Base-by-base conservation (phyloP, 2,797 vertebrate species). In the Enteromius radiatus region DNA sequence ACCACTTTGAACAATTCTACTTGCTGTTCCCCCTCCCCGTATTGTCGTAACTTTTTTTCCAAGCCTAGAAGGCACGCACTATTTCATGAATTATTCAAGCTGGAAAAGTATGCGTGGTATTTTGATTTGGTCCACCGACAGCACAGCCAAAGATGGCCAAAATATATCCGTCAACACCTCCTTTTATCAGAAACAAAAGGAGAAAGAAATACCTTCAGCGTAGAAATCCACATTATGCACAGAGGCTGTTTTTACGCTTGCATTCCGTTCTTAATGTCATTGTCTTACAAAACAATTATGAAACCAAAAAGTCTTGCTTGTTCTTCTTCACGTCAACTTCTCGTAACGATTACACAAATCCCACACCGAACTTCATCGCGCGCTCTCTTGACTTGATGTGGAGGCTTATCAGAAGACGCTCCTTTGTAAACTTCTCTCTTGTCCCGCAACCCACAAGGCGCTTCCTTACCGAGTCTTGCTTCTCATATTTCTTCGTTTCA, bases 21-120 rank as follows among this genome's bases (percentile, higher is more conserved):
- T 83, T 83, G 68, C 88, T 49, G 86, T 69, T 84, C 85, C 90
- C 52, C 91, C 78, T 89, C 84, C 90, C 88, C 82, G 90, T 88
- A 84, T 86, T 84, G 77, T 75, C 74, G 59, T 75, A 88, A 90
- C 84, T 89, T 91, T 90, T 90, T 82, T 87, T 83, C 82, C 79
- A 84, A 71, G 76, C 70, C 81, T 87, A 5, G 89, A 89, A 81
- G 89, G 78, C 86, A 84, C 82, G 68, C 85, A 87, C 88, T 86
- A 71, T 86, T 87, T 89, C 88, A 91, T 91, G 87, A 91, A 91
- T 91, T 90, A 91, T 89, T 90, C 87, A 89, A 84, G 76, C 86
- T 74, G 84, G 71, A 83, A 88, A 88, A 88, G 80, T 86, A 86
- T 84, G 75, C 76, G 73, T 82, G 86, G 85, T 85, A 84, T 88